Evolutionary conservation across 2,888 invertebrate species (phyloP).

Genomic region (Heliconius aoede): DNA sequence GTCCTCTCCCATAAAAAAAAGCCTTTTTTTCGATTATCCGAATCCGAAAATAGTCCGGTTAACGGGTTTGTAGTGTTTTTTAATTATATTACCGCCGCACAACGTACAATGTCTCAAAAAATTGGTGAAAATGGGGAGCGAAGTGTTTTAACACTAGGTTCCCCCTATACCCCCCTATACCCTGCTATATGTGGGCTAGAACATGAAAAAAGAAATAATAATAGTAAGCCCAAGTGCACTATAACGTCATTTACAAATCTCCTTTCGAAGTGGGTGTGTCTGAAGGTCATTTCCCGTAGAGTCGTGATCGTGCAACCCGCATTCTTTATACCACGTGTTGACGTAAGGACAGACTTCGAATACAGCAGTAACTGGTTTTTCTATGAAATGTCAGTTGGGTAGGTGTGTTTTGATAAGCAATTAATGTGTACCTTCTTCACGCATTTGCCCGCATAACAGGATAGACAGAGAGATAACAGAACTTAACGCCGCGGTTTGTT

Average conservation of each 20-base stretch:
- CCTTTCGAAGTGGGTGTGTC: slow-evolving; percentile 35
- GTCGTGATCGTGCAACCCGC: slow-evolving; percentile 29
- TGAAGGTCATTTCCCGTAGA: slow-evolving; percentile 57
- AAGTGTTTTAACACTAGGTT: background rate
- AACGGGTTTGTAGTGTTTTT: too few species aligned
- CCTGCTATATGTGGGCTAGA: background rate
- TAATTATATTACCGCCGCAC: too few species aligned
- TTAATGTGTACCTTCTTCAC: background rate
- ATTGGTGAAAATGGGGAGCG: too few species aligned
- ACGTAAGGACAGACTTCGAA: background rate
- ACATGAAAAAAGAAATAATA: background rate
- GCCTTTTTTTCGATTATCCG: too few species aligned
- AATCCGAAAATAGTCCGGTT: too few species aligned
- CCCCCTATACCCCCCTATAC: background rate
- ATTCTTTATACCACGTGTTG: slow-evolving; percentile 34
- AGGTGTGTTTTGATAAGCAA: background rate
- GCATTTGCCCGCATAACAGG: background rate
- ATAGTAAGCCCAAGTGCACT: background rate
- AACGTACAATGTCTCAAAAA: too few species aligned
- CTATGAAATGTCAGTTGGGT: background rate
- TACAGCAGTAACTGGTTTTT: background rate
- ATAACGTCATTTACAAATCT: background rate
- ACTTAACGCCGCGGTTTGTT: too few species aligned
- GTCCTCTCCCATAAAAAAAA: too few species aligned
- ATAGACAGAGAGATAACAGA: background rate